phyloP scores from a whole-genome alignment of 2,888 invertebrate species.

The Epinotia demarniana region DNA sequence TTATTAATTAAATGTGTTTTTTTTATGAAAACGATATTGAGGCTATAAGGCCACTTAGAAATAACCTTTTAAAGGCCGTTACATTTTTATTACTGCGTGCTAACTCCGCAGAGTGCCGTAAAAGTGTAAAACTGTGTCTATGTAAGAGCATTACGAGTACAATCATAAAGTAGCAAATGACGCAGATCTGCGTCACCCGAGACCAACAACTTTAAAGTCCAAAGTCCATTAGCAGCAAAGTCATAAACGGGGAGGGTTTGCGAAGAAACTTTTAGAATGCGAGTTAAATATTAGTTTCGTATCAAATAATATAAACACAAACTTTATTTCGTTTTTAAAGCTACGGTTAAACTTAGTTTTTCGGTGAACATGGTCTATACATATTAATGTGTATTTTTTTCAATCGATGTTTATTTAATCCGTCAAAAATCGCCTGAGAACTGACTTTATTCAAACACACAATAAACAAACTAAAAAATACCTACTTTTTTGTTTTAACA shows the following conservation, averaged over 20 bases:
- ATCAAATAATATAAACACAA: background rate
- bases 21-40: background rate
- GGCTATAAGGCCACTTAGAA: conserved; percentile 15
- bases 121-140: conserved; percentile 38
- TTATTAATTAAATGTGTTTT: background rate
- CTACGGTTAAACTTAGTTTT: background rate
- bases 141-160: conserved; percentile 27
- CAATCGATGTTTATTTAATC: no score
- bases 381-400: no score
- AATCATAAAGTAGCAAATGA: conserved; percentile 35
- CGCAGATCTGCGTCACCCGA: conserved; percentile 30
- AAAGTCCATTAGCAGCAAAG: conserved; percentile 23
- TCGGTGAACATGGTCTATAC: background rate
- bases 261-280: conserved; percentile 3
- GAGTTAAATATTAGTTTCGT: conserved; percentile 14
- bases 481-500: background rate
- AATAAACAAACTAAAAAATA: no score
- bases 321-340: no score
- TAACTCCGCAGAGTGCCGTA: conserved; percentile 31
- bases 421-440: no score
- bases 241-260: conserved; percentile 24
- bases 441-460: no score
- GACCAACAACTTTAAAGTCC: conserved; percentile 28
- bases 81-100: conserved; percentile 37
- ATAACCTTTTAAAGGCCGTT: conserved; percentile 22